Base-by-base conservation (phyloP, 2,888 invertebrate genomes). In the Linnaemya vulpina region DNA sequence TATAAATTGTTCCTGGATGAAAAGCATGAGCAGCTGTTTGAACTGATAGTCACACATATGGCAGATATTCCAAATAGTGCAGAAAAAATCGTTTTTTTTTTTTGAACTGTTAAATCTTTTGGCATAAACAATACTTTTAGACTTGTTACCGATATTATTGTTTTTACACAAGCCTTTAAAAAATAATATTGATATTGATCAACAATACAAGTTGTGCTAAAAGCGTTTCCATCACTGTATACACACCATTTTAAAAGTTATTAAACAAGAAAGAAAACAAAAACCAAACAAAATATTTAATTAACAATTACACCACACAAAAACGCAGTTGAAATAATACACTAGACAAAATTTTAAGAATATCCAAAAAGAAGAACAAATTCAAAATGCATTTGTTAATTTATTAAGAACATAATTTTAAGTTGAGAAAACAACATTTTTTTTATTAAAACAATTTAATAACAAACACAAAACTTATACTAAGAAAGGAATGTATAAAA, bases 301-400 rank as follows among this genome's bases (percentile, higher is more conserved):
- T 58, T 58, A 51, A 79, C 17, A 58, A 17, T n/a, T 74, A 62
- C 13, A 9, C 30, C 25, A 11, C 68, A 40, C 20, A 77, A 46
- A 51, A 11, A 58, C 22, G 38, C 63, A 60, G n/a, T 58, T 55
- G 49, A 51, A 68, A 22, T 11, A 58, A 49, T 22, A 63, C 71
- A 43, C 65, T 65, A 3, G 62, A 70, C 43, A 74, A 75, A 62
- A 53, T 71, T 55, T 22, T 15, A 67, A 74, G 35, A 22, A 49
- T 63, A 67, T 22, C 40, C 3, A 53, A 35, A 43, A 20, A 71
- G 17, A 46, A 65, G 76, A 84, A 80, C 67, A 84, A 76, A 84
- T 81, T 76, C 67, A 49, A 82, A 85, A 58, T 82, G 85, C 81
- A 85, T 85, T 85, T 85, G 81, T 85, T 85, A 82, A 85, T 85